Evolutionary conservation across 2,113 vertebrate genomes (phyloP).

Genomic region (Chloropsis hardwickii): DNA sequence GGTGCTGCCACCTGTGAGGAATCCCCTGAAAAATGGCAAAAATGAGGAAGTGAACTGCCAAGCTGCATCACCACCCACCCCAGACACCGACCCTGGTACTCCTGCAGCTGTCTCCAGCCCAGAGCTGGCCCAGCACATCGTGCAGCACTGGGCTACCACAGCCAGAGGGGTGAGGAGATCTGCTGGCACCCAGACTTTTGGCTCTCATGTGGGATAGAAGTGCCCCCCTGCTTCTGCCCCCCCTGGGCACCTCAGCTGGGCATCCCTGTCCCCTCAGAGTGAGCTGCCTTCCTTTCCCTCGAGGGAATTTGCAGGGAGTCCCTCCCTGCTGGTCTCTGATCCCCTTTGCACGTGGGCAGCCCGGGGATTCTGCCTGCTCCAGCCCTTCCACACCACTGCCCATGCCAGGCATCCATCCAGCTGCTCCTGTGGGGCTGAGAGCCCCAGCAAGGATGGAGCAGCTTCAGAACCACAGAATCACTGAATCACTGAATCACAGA

Average conservation of each 20-base stretch:
- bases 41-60: background rate
- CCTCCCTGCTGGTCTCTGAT: rapidly evolving
- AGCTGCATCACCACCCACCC: background rate
- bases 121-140: background rate
- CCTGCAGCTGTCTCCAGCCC: background rate
- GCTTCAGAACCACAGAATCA: background rate
- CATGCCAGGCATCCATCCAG: rapidly evolving
- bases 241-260: background rate
- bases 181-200: background rate
- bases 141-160: background rate
- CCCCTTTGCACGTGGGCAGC: rapidly evolving
- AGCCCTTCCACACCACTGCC: background rate
- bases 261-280: too few species aligned
- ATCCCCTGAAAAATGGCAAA: background rate
- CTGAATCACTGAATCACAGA: background rate
- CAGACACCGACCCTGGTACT: background rate
- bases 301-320: too few species aligned
- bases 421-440: background rate
- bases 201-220: rapidly evolving
- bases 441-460: rapidly evolving
- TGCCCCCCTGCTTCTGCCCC: background rate
- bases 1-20: background rate
- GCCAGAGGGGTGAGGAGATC: rapidly evolving
- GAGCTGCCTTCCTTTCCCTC: background rate
- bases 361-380: background rate